phyloP scores from a whole-genome alignment of 2,113 vertebrate species.

The Meleagris gallopavo region DNA sequence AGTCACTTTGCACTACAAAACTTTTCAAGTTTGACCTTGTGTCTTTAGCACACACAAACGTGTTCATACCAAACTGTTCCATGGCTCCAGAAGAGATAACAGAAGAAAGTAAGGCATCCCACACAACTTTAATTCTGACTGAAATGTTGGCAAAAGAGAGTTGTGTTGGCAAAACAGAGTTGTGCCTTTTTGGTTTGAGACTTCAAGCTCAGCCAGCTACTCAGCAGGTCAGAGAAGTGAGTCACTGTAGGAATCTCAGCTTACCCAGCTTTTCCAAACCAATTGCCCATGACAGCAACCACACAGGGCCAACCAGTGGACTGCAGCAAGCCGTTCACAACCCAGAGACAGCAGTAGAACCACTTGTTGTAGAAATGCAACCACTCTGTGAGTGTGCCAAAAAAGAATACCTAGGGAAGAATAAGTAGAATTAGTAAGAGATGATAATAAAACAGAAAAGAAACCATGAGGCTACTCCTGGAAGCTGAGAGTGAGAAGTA shows the following conservation, averaged over 20 bases:
- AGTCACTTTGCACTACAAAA: rapidly evolving
- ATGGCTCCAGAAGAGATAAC: background rate
- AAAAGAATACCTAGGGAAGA: conserved; percentile 69
- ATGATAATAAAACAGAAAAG: background rate
- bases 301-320: conserved; percentile 97
- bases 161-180: background rate
- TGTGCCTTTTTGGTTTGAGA: background rate
- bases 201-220: background rate
- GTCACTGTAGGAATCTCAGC: conserved; percentile 29
- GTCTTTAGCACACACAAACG: background rate
- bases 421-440: background rate
- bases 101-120: background rate
- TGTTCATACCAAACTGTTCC: background rate
- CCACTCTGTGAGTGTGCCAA: conserved; percentile 94
- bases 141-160: background rate
- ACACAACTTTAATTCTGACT: background rate
- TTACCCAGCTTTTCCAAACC: conserved; percentile 96
- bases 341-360: conserved; percentile 92
- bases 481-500: background rate
- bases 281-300: conserved; percentile 97
- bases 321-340: conserved; percentile 93
- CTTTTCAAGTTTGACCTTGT: background rate
- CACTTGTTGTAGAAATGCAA: conserved; percentile 91
- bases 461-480: background rate
- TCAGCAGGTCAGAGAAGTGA: background rate